Evolutionary conservation across 37 sponge, comb jelly and placozoan genomes (phyloP), one percentile per base, ranked within the genome.

Genomic region (Hormiphora californensis): DNA sequence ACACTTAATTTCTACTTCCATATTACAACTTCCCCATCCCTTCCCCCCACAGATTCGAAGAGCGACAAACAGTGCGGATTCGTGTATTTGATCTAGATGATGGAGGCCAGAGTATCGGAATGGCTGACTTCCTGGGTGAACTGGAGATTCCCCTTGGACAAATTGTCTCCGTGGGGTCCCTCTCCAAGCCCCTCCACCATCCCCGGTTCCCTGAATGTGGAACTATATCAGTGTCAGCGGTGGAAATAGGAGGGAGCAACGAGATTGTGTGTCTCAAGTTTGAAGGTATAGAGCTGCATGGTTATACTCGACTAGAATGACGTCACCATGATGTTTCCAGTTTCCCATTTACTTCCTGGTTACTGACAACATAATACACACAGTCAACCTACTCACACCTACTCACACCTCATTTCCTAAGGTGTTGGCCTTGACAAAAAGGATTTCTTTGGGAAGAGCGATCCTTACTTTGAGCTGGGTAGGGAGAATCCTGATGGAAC

Each of bases 341-440:
- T n/a, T n/a, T n/a, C n/a, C n/a, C n/a, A n/a, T n/a, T n/a, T n/a
- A n/a, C n/a, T n/a, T n/a, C n/a, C n/a, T n/a, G n/a, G n/a, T n/a
- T n/a, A n/a, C n/a, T n/a, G n/a, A n/a, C n/a, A n/a, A n/a, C n/a
- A n/a, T n/a, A n/a, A n/a, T n/a, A n/a, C 12, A 49, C 9, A 49
- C 12, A 49, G 15, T 49, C 53, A 49, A 9, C 15, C 15, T 49
- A 49, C 53, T 17, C 15, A 49, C 15, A 49, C 53, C 9, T 9
- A 15, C 53, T 49, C 15, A 49, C 53, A 49, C 15, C 9, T 49
- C 15, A 49, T 49, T 15, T 49, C 9, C 53, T 15, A 36, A 67
- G 68, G 68, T 12, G 30, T 67, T 36, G 85, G 85, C 0, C 63
- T 94, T 59, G 95, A 94, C 90, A 94, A 94, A 81, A 94, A 94